A percentile compares a stretch with the other conserved stretches of the same genome.
These are phyloP conservation scores for Oreamnos americanus DNA, from an alignment of 2,113 vertebrate species.

Conservation along the genomic window DNA sequence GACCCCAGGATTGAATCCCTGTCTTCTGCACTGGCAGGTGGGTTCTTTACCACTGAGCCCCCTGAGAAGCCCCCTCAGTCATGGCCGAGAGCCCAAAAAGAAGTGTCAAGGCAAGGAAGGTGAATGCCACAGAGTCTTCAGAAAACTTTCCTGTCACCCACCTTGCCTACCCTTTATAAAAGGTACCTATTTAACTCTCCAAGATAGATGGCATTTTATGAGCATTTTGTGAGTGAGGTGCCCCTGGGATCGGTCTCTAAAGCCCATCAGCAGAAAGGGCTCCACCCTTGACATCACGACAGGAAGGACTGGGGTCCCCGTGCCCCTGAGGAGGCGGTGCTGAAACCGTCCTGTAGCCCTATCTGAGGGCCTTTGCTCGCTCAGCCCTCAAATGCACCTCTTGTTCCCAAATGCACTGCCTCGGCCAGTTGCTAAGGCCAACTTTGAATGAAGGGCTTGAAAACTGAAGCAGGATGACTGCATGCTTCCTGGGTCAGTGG, in stretches of 20 bases:
- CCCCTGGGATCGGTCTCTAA: fast-evolving
- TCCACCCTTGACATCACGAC: fast-evolving
- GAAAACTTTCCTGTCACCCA: no score
- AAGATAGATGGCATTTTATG: background rate
- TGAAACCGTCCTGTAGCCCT: fast-evolving
- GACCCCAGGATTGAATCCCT: background rate
- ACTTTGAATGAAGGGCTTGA: background rate
- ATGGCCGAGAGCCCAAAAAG: background rate
- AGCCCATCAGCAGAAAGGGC: fast-evolving
- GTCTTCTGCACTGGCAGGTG: background rate
- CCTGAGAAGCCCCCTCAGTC: background rate
- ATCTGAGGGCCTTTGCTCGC: background rate
- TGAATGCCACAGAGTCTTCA: background rate
- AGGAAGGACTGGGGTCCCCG: fast-evolving
- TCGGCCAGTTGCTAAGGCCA: background rate
- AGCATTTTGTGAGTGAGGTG: background rate
- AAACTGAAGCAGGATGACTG: fast-evolving
- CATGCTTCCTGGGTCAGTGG: background rate
- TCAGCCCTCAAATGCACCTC: background rate
- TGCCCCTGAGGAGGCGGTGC: background rate
- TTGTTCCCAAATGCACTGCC: fast-evolving
- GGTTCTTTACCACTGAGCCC: background rate
- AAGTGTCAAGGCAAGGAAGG: background rate
- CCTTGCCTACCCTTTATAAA: background rate
- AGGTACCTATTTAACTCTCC: background rate